These are phyloP conservation scores for Ranitomeya variabilis DNA, from an alignment of 2,113 vertebrate species.

Conservation along the genomic window DNA sequence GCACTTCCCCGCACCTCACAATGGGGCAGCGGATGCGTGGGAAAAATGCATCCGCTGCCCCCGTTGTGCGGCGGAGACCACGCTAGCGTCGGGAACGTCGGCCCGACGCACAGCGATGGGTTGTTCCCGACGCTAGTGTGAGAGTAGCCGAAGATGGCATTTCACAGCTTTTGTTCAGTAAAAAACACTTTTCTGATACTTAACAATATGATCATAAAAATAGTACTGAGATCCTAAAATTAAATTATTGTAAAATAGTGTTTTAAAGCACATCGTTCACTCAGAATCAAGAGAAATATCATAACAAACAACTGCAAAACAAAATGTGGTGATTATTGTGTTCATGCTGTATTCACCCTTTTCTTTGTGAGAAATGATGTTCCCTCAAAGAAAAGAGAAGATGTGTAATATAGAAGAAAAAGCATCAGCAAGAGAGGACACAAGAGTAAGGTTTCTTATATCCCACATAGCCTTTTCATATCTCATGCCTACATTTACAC, in stretches of 20 bases:
- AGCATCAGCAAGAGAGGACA: neutral
- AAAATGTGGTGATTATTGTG: neutral
- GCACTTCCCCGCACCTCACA: no score
- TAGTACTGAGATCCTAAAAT: neutral
- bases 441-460: neutral
- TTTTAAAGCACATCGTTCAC: neutral
- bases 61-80: no score
- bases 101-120: no score
- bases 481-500: neutral
- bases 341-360: neutral
- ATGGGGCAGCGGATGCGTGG: no score
- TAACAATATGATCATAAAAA: neutral
- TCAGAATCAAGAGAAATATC: neutral
- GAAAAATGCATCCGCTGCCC: no score
- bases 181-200: neutral
- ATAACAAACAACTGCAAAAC: neutral
- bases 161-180: conserved; percentile 15
- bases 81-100: no score
- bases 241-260: neutral
- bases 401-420: neutral
- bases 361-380: neutral
- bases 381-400: neutral
- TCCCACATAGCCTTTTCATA: no score
- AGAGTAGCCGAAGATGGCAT: no score
- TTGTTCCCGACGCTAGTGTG: no score